Percentiles rank a stretch among this genome's conserved stretches.
These are phyloP conservation scores for Boleophthalmus pectinirostris DNA, from an alignment of 2,113 vertebrate genomes.

Conservation along the genomic window DNA sequence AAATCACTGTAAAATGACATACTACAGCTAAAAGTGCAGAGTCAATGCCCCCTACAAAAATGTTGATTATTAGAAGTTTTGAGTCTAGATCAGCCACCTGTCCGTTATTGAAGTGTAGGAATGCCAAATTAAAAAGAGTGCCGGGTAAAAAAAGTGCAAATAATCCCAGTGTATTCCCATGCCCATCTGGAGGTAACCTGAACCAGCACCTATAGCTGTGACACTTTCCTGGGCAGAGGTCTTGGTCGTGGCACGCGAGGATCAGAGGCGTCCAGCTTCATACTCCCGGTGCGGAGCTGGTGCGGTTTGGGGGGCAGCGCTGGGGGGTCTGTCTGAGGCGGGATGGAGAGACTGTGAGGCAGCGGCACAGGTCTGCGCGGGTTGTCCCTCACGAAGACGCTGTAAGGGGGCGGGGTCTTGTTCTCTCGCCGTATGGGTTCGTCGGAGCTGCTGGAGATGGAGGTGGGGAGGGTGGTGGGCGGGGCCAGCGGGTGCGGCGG, in stretches of 20 bases:
- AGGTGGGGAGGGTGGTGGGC: conserved; percentile 72
- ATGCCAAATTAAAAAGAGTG: conserved; percentile 52
- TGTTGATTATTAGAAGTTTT: conserved; percentile 27
- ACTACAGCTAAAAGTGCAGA: conserved; percentile 70
- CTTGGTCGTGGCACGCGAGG: conserved; percentile 84
- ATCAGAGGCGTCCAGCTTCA: conserved; percentile 85
- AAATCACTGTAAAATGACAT: conserved; percentile 31
- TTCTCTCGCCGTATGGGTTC: conserved; percentile 89
- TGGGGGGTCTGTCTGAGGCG: conserved; percentile 81
- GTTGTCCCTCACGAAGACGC: conserved; percentile 89
- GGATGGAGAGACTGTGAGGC: conserved; percentile 93
- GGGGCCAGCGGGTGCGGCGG: conserved; percentile 59
- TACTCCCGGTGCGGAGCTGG: conserved; percentile 81
- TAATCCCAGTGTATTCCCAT: conserved; percentile 66
- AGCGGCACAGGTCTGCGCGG: conserved; percentile 88
- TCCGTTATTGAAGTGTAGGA: conserved; percentile 49
- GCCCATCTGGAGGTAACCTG: conserved; percentile 11
- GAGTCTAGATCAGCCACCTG: conserved; percentile 43
- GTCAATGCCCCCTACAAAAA: conserved; percentile 55
- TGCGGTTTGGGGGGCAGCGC: conserved; percentile 94
- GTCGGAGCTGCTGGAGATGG: conserved; percentile 80
- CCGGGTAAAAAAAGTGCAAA: conserved; percentile 77
- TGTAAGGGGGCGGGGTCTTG: conserved; percentile 95
- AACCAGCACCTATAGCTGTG: conserved; percentile 85
- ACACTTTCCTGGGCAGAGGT: conserved; percentile 94